Evolutionary conservation across 1,140 invertebrate species (phyloP), one percentile per base, ranked within the genome.

Genomic region (Galleria mellonella): DNA sequence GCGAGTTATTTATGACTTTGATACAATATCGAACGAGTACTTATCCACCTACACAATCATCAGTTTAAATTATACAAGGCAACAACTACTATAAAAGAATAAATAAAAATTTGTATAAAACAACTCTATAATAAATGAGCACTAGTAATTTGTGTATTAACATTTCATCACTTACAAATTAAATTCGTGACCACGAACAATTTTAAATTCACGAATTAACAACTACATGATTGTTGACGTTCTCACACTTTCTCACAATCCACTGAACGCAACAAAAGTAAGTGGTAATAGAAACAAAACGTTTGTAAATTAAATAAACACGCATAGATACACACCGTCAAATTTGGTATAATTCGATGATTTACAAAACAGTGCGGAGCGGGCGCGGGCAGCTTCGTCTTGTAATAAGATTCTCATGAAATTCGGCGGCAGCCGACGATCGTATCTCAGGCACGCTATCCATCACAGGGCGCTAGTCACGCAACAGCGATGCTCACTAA

Each of bases 391-490:
- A 57, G 55, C 67, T 62, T 62, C 51, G 51, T 62, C 61, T 65
- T 59, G 61, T 71, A 55, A 74, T 62, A 66, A 74, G 59, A 62
- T 68, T 72, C 67, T 74, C 69, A 65, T 57, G 63, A 71, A 76
- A 72, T 74, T 79, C 69, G 67, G 66, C 62, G 55, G 64, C 68
- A 70, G 46, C 45, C 58, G 47, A 47, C 56, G 72, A 78, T 74
- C 55, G 48, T 72, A 79, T 74, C 65, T 59, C 49, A 55, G 51
- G 58, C 73, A 74, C 62, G 65, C 70, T 63, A 78, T 78, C 70
- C 59, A 73, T 81, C 69, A 81, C 61, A 38, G 36, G 40, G 45
- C 47, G 37, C 58, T 65, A 69, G 57, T 67, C 73, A 79, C 67
- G 64, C 63, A 64, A 76, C 56, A 33, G 53, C 51, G 51, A 60